A percentile compares a stretch with the other conserved stretches of the same genome.
Conservation (phyloP, 30 jellyfish, hydroid and myxozoan genomes). For the Pelagia noctiluca region DNA sequence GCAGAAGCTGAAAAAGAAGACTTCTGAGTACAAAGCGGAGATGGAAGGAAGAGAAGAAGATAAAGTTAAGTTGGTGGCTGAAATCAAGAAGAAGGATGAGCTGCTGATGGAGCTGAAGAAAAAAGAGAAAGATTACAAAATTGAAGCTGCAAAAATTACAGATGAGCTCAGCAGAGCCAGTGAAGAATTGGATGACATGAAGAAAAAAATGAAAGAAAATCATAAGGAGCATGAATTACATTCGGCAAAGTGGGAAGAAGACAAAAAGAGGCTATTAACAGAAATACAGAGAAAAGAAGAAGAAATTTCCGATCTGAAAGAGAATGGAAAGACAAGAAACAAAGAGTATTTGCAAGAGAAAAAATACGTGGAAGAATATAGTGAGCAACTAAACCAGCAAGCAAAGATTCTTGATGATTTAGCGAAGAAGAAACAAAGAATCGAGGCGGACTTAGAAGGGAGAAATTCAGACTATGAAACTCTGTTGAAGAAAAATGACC, state of each 20-base stretch:
- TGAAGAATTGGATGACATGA: background rate
- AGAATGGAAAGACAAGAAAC: background rate
- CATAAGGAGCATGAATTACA: conserved; percentile 9
- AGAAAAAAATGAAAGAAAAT: background rate
- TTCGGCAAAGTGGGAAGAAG: conserved; percentile 10
- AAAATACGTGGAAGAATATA: conserved; percentile 9
- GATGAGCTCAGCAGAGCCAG: too few species aligned
- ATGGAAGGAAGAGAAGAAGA: conserved; percentile 25
- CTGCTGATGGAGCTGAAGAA: too few species aligned
- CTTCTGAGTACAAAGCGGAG: too few species aligned
- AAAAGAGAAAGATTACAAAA: too few species aligned
- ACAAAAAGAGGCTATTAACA: background rate
- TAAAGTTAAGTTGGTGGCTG: background rate
- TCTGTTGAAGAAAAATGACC: conserved; percentile 21
- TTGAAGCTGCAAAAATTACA: too few species aligned
- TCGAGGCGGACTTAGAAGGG: conserved; percentile 22
- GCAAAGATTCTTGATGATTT: background rate
- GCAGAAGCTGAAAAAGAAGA: too few species aligned
- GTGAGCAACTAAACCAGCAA: background rate
- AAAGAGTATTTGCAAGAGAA: background rate
- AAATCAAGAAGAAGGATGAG: too few species aligned
- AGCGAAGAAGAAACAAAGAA: background rate
- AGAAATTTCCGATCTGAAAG: background rate
- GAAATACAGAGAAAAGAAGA: conserved; percentile 23
- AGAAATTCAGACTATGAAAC: conserved; percentile 20